These are phyloP conservation scores for Philhelius pedissequus DNA, from an alignment of 2,888 invertebrate species.

Conservation along the genomic window DNA sequence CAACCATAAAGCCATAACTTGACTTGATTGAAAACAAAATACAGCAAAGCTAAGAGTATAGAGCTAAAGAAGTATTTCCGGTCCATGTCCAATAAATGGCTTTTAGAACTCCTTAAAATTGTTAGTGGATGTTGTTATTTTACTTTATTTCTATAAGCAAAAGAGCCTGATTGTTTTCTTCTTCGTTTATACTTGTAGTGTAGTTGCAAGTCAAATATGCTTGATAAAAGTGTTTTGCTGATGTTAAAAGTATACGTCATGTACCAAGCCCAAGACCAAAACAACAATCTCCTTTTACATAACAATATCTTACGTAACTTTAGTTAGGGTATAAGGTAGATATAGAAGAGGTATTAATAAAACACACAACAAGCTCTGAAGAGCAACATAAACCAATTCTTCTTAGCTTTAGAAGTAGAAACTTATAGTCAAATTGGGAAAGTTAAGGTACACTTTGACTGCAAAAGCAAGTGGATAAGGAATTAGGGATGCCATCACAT, in stretches of 20 bases:
- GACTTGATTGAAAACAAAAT: not conserved
- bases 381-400: conserved; percentile 30
- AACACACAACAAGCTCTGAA: conserved; percentile 3
- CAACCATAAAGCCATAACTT: not conserved
- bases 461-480: conserved; percentile 11
- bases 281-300: not conserved
- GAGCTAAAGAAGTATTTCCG: not conserved
- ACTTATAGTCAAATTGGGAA: conserved; percentile 57
- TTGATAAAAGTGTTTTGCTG: conserved; percentile 2
- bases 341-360: not conserved
- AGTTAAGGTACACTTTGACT: conserved; percentile 50
- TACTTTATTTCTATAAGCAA: not conserved
- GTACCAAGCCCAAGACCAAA: not conserved
- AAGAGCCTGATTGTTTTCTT: conserved; percentile 6
- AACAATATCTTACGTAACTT: not conserved
- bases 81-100: not conserved
- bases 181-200: too few relatives aligned
- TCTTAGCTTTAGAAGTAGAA: conserved; percentile 19
- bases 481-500: not conserved
- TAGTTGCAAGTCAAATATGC: not conserved
- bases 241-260: not conserved
- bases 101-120: not conserved
- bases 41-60: not conserved
- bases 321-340: not conserved
- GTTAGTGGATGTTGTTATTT: not conserved